Evolutionary conservation across 2,113 vertebrate species (phyloP), one percentile per base, ranked within the genome.

Genomic region (Hoplias malabaricus): DNA sequence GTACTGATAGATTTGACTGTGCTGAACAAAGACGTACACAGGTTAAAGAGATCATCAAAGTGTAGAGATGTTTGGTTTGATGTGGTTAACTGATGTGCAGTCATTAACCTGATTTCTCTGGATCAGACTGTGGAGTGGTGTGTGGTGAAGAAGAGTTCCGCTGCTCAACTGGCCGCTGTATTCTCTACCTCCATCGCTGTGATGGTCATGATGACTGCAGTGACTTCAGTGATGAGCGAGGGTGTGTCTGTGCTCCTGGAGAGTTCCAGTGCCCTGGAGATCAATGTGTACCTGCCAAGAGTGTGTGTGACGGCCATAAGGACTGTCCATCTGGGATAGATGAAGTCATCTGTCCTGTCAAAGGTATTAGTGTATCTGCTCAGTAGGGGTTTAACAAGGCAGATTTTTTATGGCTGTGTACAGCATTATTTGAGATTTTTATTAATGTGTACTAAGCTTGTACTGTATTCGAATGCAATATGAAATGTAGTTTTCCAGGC

Each of bases 191-290:
- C 0, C 92, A 90, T 14, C 92, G 90, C 83, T 98, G 96, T 12
- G 92, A 97, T 0, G 94, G 96, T 9, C 94, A 84, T 2, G 91
- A 96, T 0, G 92, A 98, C 91, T 98, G 96, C 3, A 95, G 92
- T 0, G 95, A 97, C 56, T 88, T 93, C 62, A 94, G 93, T 0
- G 96, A 98, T 11, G 96, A 98, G 82, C 84, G 77, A 0, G 91
- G 85, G 82, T 98, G 91, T 81, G 61, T 82, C 0, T 98, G 96
- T 78, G 80, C 84, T 2, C 25, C 79, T 0, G 93, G 88, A 9
- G 85, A 90, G 12, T 89, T 96, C 76, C 92, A 95, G 89, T 98
- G 96, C n/a, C 92, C 92, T 0, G 86, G 90, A 0, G 87, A 83
- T 0, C 81, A 1, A 36, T 98, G 96, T 84, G 69, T 95, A 13